Evolutionary conservation across 2,888 invertebrate species (phyloP), one percentile per base, ranked within the genome.

Genomic region (Sminthurinus aureus): DNA sequence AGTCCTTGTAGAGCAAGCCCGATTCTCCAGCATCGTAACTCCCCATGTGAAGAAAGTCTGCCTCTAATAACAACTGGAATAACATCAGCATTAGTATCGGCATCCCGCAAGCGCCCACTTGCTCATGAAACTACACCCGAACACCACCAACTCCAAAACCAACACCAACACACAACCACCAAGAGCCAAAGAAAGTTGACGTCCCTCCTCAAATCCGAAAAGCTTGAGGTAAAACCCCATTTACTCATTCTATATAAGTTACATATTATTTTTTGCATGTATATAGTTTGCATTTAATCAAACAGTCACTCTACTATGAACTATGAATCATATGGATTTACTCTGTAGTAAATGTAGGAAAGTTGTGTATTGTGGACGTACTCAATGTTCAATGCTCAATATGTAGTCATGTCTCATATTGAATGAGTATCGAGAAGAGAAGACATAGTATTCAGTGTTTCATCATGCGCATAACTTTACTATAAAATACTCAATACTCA

Each of bases 21-120:
- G 6, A 38, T 38, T 38, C 38, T 38, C 38, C 38, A 38, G 75
- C 64, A 24, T 75, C 64, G n/a, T 67, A 20, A 81, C 74, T 78
- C 78, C 81, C 22, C 73, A 74, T 11, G n/a, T n/a, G n/a, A n/a
- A n/a, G n/a, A n/a, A n/a, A n/a, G n/a, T n/a, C n/a, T n/a, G n/a
- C n/a, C n/a, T n/a, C n/a, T n/a, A n/a, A n/a, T n/a, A n/a, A 38
- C 38, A 38, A 38, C 38, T 38, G 38, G 38, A 38, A 38, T 75
- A 22, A 75, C 50, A 24, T 58, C 71, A 78, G 77, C 67, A 83
- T n/a, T 4, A 51, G 83, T 78, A 64, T 73, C 73, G 73, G 77
- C 78, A 83, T 83, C 83, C 83, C 83, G 83, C 78, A 83, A 83
- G 78, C 83, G 83, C 83, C 83, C 77, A 73, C 77, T 78, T 78